Percentiles rank a stretch among this genome's conserved stretches.
Conservation (phyloP, 2,797 vertebrate species). For the Cichlasoma orientale region DNA sequence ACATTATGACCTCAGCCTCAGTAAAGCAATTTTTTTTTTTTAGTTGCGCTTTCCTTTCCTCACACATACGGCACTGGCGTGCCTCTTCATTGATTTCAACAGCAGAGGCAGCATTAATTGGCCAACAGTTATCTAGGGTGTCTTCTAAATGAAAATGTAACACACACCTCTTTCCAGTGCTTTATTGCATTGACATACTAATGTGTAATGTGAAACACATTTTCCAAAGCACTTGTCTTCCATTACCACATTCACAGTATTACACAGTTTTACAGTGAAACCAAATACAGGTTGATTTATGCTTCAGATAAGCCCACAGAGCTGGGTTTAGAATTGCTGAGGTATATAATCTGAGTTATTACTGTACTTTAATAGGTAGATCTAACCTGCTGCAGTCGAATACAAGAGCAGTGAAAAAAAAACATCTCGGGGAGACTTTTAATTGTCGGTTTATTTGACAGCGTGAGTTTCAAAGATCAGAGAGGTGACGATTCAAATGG, state of each 20-base stretch:
- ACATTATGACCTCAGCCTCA: not conserved
- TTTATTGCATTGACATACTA: slow-evolving; percentile 5
- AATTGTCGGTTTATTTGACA: not conserved
- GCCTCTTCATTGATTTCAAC: slow-evolving; percentile 49
- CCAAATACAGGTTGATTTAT: not conserved
- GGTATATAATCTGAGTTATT: not conserved
- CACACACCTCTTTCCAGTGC: slow-evolving; percentile 17
- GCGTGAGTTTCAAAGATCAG: not conserved
- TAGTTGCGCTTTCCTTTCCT: slow-evolving; percentile 27
- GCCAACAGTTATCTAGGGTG: slow-evolving; percentile 52
- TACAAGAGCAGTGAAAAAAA: not conserved
- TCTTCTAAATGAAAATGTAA: slow-evolving; percentile 55
- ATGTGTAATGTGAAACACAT: slow-evolving; percentile 17
- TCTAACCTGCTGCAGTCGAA: not conserved
- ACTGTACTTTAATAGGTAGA: not conserved
- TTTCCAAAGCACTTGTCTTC: slow-evolving; percentile 20
- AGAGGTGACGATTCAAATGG: not conserved
- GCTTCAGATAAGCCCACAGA: not conserved
- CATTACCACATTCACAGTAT: not conserved
- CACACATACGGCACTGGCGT: slow-evolving; percentile 16
- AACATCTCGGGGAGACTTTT: not conserved
- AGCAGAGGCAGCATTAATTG: slow-evolving; percentile 46
- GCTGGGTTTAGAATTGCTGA: not conserved
- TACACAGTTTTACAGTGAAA: slow-evolving; percentile 1
- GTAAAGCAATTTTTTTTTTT: not conserved